phyloP scores from a whole-genome alignment of 2,113 vertebrate species.

The Dromiciops gliroides region DNA sequence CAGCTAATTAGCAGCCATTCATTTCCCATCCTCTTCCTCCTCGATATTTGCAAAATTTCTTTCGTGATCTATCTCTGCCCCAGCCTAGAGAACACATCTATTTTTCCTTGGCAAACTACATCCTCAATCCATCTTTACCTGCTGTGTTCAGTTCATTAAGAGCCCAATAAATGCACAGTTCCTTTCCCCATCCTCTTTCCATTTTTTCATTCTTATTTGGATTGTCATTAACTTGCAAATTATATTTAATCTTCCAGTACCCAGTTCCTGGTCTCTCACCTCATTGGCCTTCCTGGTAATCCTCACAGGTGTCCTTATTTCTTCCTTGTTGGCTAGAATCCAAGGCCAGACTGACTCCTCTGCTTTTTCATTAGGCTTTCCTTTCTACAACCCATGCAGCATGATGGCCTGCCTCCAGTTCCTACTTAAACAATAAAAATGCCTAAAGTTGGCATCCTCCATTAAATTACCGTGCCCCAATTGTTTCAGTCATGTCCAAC shows the following conservation, averaged over 20 bases:
- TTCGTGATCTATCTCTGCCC: slow-evolving; percentile 19
- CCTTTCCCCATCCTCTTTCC: slow-evolving; percentile 33
- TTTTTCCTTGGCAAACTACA: slow-evolving; percentile 28
- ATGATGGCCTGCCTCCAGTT: not conserved
- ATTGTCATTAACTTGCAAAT: slow-evolving; percentile 41
- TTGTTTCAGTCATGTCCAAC: not conserved
- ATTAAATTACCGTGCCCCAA: not conserved
- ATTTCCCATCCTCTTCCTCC: slow-evolving; percentile 40
- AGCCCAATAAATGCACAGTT: not conserved
- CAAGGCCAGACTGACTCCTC: slow-evolving; percentile 55
- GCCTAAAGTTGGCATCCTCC: not conserved
- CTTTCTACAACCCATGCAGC: not conserved
- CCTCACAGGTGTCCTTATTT: slow-evolving; percentile 23
- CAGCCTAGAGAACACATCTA: slow-evolving; percentile 8
- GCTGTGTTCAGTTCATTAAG: not conserved
- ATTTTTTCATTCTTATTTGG: slow-evolving; percentile 46
- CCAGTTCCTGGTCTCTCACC: slow-evolving; percentile 37
- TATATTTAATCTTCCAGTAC: slow-evolving; percentile 8
- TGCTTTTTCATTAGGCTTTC: slow-evolving; percentile 49
- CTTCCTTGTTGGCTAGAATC: slow-evolving; percentile 37
- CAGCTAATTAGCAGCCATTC: slow-evolving; percentile 58
- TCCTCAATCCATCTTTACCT: not conserved
- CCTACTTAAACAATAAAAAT: slow-evolving; percentile 40
- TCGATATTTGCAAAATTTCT: slow-evolving; percentile 6
- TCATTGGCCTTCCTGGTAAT: slow-evolving; percentile 47